Evolutionary conservation across 2,888 invertebrate species (phyloP).

Genomic region (Tenthredo scrophulariae): DNA sequence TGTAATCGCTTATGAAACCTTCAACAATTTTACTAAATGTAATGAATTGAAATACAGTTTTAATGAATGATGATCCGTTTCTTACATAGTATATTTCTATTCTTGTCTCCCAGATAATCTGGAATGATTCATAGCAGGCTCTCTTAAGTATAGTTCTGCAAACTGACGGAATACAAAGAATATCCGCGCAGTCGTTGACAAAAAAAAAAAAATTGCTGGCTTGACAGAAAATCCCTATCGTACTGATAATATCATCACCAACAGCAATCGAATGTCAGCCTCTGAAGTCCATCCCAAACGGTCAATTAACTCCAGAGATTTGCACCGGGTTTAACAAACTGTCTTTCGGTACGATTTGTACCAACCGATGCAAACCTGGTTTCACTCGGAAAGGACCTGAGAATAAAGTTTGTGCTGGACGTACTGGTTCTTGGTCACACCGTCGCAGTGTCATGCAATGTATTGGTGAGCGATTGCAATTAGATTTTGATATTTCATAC

Average conservation of each 20-base stretch:
- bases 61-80: too few species aligned
- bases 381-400: slow-evolving; percentile 81
- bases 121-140: too few species aligned
- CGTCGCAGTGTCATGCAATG: slow-evolving; percentile 78
- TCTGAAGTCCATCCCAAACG: slow-evolving; percentile 79
- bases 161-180: too few species aligned
- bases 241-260: slow-evolving; percentile 7
- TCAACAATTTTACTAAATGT: too few species aligned
- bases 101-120: too few species aligned
- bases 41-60: too few species aligned
- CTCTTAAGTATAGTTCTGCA: too few species aligned
- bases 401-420: slow-evolving; percentile 80
- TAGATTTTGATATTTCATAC: background rate
- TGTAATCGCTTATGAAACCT: too few species aligned
- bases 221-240: background rate
- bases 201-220: too few species aligned
- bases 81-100: background rate
- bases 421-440: slow-evolving; percentile 80
- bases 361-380: slow-evolving; percentile 81
- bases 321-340: slow-evolving; percentile 81
- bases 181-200: too few species aligned
- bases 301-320: slow-evolving; percentile 79
- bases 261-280: slow-evolving; percentile 79
- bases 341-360: slow-evolving; percentile 82
- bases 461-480: slow-evolving; percentile 75